Percentiles rank a stretch among this genome's conserved stretches.
Evolutionary conservation across 2,797 vertebrate species (phyloP).

Genomic region (Myotis pilosus): DNA sequence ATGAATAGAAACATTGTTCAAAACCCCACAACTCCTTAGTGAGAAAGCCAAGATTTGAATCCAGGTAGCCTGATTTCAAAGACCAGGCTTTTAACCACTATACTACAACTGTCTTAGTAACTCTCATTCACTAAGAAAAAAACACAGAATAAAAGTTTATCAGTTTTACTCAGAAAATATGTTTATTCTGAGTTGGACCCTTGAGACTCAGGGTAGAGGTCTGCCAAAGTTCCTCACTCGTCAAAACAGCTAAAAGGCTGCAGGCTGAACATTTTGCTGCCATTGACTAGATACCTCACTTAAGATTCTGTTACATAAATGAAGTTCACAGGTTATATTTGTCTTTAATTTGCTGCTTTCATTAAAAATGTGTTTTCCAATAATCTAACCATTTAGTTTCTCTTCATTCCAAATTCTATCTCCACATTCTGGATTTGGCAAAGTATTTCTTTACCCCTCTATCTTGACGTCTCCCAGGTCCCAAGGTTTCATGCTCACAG

Average conservation of each 20-base stretch:
- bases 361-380: not conserved
- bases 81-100: not conserved
- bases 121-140: not conserved
- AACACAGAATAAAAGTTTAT: not conserved
- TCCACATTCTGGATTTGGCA: not conserved
- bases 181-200: not conserved
- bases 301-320: not conserved
- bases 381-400: not conserved
- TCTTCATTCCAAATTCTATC: not conserved
- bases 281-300: not conserved
- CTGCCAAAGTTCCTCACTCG: not conserved
- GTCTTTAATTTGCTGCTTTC: not conserved
- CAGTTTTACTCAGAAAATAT: not conserved
- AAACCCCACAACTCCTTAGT: not conserved
- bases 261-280: not conserved
- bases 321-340: not conserved
- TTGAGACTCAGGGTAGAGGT: not conserved
- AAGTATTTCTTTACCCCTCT: not conserved
- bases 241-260: not conserved
- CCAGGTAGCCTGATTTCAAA: not conserved
- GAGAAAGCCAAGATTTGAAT: not conserved
- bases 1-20: not conserved
- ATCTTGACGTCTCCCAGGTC: not conserved
- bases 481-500: not conserved
- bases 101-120: not conserved